Evolutionary conservation across 2,113 vertebrate species (phyloP).

Genomic region (Pseudois nayaur): DNA sequence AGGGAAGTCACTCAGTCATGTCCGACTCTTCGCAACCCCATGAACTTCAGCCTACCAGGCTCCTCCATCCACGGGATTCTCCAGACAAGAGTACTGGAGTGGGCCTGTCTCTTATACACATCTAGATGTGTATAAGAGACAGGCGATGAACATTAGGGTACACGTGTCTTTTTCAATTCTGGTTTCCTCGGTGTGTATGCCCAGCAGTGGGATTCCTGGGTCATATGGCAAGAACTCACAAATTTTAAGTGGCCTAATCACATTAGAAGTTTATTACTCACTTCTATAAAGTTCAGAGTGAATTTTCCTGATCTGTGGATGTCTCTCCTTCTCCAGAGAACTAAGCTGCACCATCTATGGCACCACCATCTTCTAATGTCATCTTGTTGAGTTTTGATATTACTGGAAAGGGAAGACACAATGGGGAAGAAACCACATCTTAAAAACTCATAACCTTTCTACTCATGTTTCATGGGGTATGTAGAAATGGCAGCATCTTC

Average conservation of each 20-base stretch:
- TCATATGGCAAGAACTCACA: too few relatives aligned
- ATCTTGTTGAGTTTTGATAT: background rate
- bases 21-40: too few relatives aligned
- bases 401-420: background rate
- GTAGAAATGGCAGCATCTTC: background rate
- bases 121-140: too few relatives aligned
- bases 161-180: too few relatives aligned
- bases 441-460: background rate
- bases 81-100: too few relatives aligned
- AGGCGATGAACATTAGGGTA: too few relatives aligned
- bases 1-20: too few relatives aligned
- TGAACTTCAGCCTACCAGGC: too few relatives aligned
- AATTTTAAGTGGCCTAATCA: background rate
- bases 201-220: too few relatives aligned
- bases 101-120: too few relatives aligned
- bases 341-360: background rate
- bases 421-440: background rate
- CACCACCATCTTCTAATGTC: background rate
- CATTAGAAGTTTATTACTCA: background rate
- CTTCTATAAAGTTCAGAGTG: background rate
- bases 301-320: background rate
- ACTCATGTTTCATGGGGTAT: background rate
- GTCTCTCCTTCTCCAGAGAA: background rate
- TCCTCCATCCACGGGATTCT: too few relatives aligned
- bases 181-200: too few relatives aligned